Conservation (phyloP, 2,797 vertebrate genomes). For the Leuciscus waleckii region DNA sequence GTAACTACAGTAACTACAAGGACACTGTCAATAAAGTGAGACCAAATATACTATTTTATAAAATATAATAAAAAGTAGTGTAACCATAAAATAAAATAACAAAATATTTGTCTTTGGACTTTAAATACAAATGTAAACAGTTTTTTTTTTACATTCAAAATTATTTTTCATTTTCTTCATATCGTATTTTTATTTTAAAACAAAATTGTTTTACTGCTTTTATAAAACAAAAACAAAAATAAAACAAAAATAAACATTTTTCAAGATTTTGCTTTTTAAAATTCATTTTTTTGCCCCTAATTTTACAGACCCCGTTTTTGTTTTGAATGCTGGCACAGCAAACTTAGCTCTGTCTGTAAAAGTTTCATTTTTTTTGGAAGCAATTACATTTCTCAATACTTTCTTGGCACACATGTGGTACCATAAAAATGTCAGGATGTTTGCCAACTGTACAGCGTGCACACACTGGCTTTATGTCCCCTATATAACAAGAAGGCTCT, state of each 20-base stretch:
- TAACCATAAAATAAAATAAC: neutral
- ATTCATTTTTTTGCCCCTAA: conserved; percentile 52
- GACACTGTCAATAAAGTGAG: neutral
- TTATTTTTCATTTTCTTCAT: neutral
- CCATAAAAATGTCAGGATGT: conserved; percentile 70
- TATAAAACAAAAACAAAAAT: neutral
- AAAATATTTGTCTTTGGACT: neutral
- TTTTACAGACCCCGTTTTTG: conserved; percentile 38
- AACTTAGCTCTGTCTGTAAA: conserved; percentile 47
- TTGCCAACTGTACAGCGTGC: conserved; percentile 59
- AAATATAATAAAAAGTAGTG: neutral
- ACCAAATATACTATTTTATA: neutral
- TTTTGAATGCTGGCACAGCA: conserved; percentile 63
- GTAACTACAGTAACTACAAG: neutral
- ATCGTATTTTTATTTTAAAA: neutral
- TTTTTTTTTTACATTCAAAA: no score
- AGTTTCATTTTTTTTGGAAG: conserved; percentile 57
- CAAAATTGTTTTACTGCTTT: neutral
- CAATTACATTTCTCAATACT: conserved; percentile 71
- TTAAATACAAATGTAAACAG: no score
- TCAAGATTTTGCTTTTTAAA: neutral
- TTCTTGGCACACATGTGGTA: conserved; percentile 67
- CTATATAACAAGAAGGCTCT: conserved; percentile 60
- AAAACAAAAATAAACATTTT: no score
- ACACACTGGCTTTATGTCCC: conserved; percentile 37